A percentile compares a stretch with the other conserved stretches of the same genome.
phyloP scores from a whole-genome alignment of 1,140 invertebrate genomes.

The Bombus terrestris region DNA sequence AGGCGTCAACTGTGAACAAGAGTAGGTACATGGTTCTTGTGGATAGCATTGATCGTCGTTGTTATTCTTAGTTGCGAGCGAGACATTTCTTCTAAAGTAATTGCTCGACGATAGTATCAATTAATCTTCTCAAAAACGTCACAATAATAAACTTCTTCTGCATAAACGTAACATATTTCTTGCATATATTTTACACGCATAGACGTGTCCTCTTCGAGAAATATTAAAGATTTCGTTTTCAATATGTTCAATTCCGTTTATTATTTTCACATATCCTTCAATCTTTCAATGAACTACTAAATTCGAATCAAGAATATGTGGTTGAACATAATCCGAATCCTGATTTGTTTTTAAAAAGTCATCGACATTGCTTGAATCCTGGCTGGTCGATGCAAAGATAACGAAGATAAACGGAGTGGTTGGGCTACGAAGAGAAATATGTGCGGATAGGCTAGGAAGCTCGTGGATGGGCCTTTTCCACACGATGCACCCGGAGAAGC shows the following conservation, averaged over 20 bases:
- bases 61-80: neutral
- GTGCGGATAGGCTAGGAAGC: constrained; percentile 23
- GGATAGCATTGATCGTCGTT: neutral
- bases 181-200: too few species aligned
- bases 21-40: neutral
- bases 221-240: too few species aligned
- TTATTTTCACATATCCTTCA: too few species aligned
- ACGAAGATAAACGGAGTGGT: constrained; percentile 34
- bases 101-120: neutral
- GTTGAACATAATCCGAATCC: too few species aligned
- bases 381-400: constrained; percentile 30
- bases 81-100: neutral
- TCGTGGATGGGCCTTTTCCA: constrained; percentile 74
- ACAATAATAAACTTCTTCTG: too few species aligned
- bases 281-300: too few species aligned
- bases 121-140: too few species aligned
- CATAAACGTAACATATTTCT: too few species aligned
- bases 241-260: too few species aligned
- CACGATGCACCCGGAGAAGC: constrained; percentile 76
- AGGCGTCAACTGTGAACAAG: constrained; percentile 20
- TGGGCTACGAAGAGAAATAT: neutral
- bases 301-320: too few species aligned
- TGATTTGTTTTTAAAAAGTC: constrained; percentile 3
- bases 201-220: too few species aligned
- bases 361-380: neutral